Evolutionary conservation across 2,888 invertebrate species (phyloP), one percentile per base, ranked within the genome.

Genomic region (Athetis lepigone): DNA sequence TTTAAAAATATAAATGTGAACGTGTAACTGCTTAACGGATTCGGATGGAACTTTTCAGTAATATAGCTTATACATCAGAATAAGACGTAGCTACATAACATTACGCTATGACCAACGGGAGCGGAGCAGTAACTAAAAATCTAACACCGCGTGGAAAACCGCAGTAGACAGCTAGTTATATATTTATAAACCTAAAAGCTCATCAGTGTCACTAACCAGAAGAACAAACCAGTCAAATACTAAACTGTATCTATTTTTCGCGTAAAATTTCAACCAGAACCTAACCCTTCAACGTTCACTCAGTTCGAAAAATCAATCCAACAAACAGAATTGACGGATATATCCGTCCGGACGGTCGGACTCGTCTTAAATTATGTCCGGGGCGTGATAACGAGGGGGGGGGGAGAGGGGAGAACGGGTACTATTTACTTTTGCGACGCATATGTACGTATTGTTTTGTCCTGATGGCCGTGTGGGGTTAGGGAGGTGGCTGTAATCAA

Each of bases 341-440:
- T 59, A 75, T 70, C 57, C 40, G 58, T 52, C 72, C 78, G 70
- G 69, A 74, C 78, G 68, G 79, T 73, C 82, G 73, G 75, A 74
- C 74, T 88, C 87, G 88, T 89, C 92, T 92, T 93, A 93, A 94
- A 93, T 93, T 92, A 94, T 93, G 92, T 93, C 89, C 90, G 87
- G 90, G 85, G 92, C 93, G 94, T 94, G 94, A 92, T 93, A 92
- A 92, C 92, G 91, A 90, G 90, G 74, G 76, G 68, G 67, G 33
- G 51, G n/a, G n/a, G n/a, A n/a, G 8, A 4, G 29, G 56, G 45
- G 57, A 69, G 81, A 63, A 71, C 63, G 70, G 83, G 68, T 74
- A 77, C 69, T 88, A 87, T 91, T 90, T 90, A 89, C 90, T 89
- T 85, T 85, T 79, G 85, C 85, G 86, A 80, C 70, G 77, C 84